These are phyloP conservation scores for Lacerta agilis DNA, from an alignment of 2,797 vertebrate species.

Conservation along the genomic window DNA sequence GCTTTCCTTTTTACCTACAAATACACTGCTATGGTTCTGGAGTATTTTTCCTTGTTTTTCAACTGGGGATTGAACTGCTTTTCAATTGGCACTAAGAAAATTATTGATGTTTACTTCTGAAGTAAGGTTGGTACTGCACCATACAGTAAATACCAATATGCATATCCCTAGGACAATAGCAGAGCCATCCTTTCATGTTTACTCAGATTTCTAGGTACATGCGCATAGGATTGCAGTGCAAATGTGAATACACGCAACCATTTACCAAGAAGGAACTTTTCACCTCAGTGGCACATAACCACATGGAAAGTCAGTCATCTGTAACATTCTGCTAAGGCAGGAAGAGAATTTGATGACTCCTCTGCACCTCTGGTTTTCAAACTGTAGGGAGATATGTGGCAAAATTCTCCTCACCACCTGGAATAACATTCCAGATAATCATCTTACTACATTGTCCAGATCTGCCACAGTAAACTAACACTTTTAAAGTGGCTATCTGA, in stretches of 20 bases:
- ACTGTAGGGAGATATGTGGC: no score
- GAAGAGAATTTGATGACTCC: background rate
- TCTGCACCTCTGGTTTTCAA: no score
- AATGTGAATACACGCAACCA: background rate
- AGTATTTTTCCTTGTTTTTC: background rate
- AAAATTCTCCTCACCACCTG: no score
- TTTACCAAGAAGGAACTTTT: background rate
- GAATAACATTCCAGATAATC: background rate
- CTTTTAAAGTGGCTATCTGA: background rate
- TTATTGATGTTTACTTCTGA: background rate
- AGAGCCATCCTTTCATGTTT: no score
- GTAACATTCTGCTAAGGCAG: background rate
- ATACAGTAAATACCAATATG: background rate
- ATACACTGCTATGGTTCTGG: no score
- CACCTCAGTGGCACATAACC: background rate
- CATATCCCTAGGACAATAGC: background rate
- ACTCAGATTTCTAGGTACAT: no score
- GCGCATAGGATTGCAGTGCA: no score
- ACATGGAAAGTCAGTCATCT: background rate
- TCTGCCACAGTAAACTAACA: background rate
- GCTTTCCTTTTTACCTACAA: background rate
- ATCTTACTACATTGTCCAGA: background rate
- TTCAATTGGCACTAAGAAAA: background rate
- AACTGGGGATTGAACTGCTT: background rate
- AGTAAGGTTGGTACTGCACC: background rate